These are phyloP conservation scores for Crypturellus undulatus DNA, from an alignment of 2,113 vertebrate species.

Conservation along the genomic window DNA sequence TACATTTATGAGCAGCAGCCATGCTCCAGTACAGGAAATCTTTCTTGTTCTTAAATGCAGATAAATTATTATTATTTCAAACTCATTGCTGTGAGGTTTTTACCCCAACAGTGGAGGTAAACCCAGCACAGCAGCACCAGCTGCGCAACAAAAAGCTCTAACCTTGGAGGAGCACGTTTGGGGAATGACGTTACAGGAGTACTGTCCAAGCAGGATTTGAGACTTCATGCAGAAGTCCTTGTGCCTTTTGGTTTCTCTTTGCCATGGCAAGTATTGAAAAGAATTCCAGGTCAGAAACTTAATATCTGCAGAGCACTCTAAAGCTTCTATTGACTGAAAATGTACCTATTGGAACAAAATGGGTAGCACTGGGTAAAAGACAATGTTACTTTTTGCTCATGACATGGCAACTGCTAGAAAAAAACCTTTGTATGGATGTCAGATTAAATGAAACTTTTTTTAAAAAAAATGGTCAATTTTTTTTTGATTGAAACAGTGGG, in stretches of 20 bases:
- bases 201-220: background rate
- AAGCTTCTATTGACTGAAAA: background rate
- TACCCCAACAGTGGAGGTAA: background rate
- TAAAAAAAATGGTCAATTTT: too few relatives aligned
- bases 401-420: background rate
- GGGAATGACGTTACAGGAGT: background rate
- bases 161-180: background rate
- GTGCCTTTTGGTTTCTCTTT: conserved; percentile 18
- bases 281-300: background rate
- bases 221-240: background rate
- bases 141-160: background rate
- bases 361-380: background rate
- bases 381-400: background rate
- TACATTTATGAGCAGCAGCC: background rate
- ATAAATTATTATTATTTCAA: background rate
- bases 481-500: background rate
- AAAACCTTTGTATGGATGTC: background rate
- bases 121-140: background rate
- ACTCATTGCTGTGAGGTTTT: background rate
- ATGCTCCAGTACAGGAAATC: background rate
- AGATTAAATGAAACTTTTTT: background rate
- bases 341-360: background rate
- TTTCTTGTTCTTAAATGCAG: background rate
- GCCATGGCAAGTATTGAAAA: background rate
- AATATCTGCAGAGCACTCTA: background rate